Evolutionary conservation across 2,888 invertebrate genomes (phyloP).

Genomic region (Phlogophora meticulosa): DNA sequence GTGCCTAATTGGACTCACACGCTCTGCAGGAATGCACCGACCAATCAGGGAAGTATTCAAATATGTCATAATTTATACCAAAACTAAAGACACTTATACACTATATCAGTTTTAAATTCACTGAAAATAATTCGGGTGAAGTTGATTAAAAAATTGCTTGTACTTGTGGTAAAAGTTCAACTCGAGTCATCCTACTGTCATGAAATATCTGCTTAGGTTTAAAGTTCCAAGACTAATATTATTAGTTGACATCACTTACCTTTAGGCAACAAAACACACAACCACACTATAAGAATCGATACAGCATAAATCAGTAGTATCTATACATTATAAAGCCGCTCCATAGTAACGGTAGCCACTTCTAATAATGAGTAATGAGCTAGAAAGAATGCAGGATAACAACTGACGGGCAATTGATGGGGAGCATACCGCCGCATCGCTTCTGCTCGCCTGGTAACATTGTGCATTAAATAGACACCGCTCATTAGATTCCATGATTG

Average conservation of each 20-base stretch:
- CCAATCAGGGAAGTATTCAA: constrained; percentile 35
- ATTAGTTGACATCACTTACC: background rate
- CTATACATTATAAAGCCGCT: constrained; percentile 68
- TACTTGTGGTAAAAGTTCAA: background rate
- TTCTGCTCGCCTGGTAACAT: constrained; percentile 61
- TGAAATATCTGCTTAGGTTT: background rate
- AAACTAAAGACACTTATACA: constrained; percentile 17
- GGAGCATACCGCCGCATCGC: constrained; percentile 64
- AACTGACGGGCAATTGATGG: constrained; percentile 75
- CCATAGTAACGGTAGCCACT: constrained; percentile 83
- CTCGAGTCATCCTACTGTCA: background rate
- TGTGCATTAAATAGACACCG: constrained; percentile 74
- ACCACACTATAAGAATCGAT: constrained; percentile 3
- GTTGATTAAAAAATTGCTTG: background rate
- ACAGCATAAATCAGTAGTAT: constrained; percentile 42
- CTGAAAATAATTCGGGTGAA: background rate
- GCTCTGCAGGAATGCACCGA: constrained; percentile 42
- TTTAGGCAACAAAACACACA: background rate
- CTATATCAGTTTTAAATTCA: background rate
- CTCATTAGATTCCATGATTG: constrained; percentile 83
- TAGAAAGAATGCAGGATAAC: constrained; percentile 82
- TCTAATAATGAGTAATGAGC: constrained; percentile 88
- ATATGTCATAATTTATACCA: constrained; percentile 17
- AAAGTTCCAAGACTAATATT: background rate
- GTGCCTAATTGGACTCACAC: constrained; percentile 55